phyloP scores from a whole-genome alignment of 2,888 invertebrate species.

The Epirrhoe alternata region DNA sequence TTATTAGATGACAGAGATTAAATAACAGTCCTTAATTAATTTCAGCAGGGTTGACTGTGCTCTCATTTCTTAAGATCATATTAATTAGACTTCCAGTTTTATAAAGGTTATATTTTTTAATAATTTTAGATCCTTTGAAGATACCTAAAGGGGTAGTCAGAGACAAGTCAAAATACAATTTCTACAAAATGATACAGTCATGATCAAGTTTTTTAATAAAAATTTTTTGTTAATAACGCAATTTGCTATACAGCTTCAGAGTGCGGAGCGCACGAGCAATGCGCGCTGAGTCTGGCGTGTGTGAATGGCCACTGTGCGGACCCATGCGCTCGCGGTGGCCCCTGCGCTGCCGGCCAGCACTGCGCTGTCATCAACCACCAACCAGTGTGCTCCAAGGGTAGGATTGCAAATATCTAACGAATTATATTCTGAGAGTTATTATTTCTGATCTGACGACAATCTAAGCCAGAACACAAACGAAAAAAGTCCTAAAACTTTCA shows the following conservation, averaged over 20 bases:
- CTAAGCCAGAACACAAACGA: too few species aligned
- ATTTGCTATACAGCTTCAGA: slow-evolving; percentile 87
- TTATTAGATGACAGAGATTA: too few species aligned
- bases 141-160: too few species aligned
- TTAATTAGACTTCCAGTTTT: too few species aligned
- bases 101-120: too few species aligned
- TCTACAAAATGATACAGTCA: neutral
- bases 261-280: slow-evolving; percentile 92
- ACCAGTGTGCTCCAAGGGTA: slow-evolving; percentile 92
- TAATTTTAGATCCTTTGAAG: too few species aligned
- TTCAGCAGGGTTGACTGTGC: too few species aligned
- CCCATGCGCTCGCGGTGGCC: slow-evolving; percentile 90
- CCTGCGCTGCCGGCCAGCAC: slow-evolving; percentile 90
- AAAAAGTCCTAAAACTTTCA: too few species aligned
- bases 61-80: too few species aligned
- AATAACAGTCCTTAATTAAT: too few species aligned
- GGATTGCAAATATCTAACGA: neutral
- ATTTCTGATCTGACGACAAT: neutral
- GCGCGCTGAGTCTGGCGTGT: slow-evolving; percentile 91
- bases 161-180: neutral
- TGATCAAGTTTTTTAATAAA: neutral
- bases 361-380: slow-evolving; percentile 94
- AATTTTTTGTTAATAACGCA: slow-evolving; percentile 4
- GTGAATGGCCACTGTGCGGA: slow-evolving; percentile 91
- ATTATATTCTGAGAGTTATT: neutral